Base-by-base conservation (phyloP, 2,888 invertebrate species). In the Hymenopus coronatus region DNA sequence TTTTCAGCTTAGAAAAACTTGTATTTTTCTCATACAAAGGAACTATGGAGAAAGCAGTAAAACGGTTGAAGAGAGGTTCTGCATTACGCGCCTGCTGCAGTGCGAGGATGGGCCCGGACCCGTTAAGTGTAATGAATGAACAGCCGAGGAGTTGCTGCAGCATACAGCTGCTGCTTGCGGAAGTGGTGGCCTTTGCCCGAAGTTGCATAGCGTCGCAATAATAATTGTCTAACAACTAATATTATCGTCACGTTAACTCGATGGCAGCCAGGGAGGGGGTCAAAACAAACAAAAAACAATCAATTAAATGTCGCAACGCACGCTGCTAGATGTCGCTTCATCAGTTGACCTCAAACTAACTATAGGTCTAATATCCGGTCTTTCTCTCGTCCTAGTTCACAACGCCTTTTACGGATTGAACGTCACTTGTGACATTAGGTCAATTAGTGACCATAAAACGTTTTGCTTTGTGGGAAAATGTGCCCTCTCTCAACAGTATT, bases 311-410 rank as follows among this genome's bases (percentile, higher is more conserved):
- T 70, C 54, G 54, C 54, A 70, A 70, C 54, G 54, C 54, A 70
- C 54, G 54, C 54, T 20, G 54, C 54, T 70, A 70, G 20, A 70
- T 70, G 54, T 70, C 54, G 54, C 54, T 70, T 70, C 54, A 70
- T 70, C 54, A 70, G 30, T 87, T 87, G 82, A 87, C 87, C 54
- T 20, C 54, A 15, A 70, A 70, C 54, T 70, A 70, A 70, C 87
- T 87, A 87, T 87, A 87, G 87, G 87, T 82, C 87, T 87, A 87
- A 82, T 82, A 40, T 87, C 87, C 87, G 87, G 86, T 70, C 54
- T 70, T 70, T 70, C 20, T 70, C 54, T 70, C 54, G 54, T 70
- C 54, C 54, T 70, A 70, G 54, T 70, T 70, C 4, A 70, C 54
- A 70, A 70, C 54, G 54, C 20, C 54, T 70, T 70, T 70, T 70